A percentile compares a stretch with the other conserved stretches of the same genome.
Conservation (phyloP, 2,113 vertebrate genomes). For the Sinocyclocheilus anshuiensis region DNA sequence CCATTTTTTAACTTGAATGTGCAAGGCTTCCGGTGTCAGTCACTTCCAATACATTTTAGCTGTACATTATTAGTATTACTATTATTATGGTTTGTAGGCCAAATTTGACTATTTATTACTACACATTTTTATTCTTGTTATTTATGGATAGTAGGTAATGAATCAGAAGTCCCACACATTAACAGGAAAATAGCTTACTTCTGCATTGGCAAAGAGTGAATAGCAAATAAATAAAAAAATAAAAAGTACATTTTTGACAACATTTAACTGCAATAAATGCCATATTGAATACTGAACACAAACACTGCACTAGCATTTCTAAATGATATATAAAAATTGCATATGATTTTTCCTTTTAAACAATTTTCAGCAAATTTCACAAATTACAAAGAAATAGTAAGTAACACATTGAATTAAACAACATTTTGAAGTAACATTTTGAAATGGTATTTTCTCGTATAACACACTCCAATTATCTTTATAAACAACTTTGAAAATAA, state of each 20-base stretch:
- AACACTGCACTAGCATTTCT: constrained; percentile 1
- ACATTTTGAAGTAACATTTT: background rate
- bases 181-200: background rate
- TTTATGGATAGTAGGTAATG: background rate
- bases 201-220: background rate
- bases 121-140: background rate
- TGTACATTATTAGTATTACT: background rate
- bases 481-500: background rate
- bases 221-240: background rate
- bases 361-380: too few species aligned
- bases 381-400: background rate
- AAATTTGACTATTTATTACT: background rate
- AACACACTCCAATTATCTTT: background rate
- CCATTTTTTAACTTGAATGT: background rate
- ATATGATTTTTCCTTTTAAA: background rate
- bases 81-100: background rate
- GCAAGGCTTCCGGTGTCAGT: background rate
- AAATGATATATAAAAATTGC: too few species aligned
- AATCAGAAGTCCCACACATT: background rate
- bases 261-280: background rate
- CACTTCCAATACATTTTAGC: background rate
- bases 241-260: background rate
- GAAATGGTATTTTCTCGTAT: background rate
- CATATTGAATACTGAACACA: background rate
- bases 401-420: background rate